phyloP scores from a whole-genome alignment of 1,140 invertebrate genomes.

The Tenebrio molitor region DNA sequence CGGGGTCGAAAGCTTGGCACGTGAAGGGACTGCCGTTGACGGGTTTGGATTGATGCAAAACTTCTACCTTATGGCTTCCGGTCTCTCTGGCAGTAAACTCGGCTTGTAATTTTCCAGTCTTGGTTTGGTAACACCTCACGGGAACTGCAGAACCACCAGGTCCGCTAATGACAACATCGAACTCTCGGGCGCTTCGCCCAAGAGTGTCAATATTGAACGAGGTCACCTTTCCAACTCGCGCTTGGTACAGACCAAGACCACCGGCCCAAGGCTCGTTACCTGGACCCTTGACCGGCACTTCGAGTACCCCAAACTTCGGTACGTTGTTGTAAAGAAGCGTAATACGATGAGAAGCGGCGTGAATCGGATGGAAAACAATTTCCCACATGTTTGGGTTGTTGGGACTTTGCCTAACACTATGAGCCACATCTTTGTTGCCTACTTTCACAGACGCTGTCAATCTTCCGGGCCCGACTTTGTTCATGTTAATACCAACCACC shows the following conservation, averaged over 20 bases:
- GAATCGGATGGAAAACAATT: slow-evolving; percentile 87
- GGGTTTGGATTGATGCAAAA: slow-evolving; percentile 91
- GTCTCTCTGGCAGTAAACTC: slow-evolving; percentile 90
- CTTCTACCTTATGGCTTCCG: slow-evolving; percentile 80
- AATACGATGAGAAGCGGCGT: slow-evolving; percentile 86
- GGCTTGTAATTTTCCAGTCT: slow-evolving; percentile 92
- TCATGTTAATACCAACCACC: slow-evolving; percentile 73
- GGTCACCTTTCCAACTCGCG: slow-evolving; percentile 82
- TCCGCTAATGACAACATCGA: slow-evolving; percentile 91
- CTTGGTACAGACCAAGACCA: slow-evolving; percentile 82
- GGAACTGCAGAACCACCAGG: slow-evolving; percentile 92
- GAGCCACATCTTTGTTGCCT: slow-evolving; percentile 83
- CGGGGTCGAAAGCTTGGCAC: slow-evolving; percentile 94
- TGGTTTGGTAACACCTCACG: slow-evolving; percentile 95
- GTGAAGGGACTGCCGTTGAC: slow-evolving; percentile 96
- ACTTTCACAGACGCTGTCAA: slow-evolving; percentile 83
- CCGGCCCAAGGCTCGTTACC: slow-evolving; percentile 69
- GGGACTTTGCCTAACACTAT: slow-evolving; percentile 79
- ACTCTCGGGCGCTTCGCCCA: slow-evolving; percentile 86
- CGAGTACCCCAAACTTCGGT: slow-evolving; percentile 67
- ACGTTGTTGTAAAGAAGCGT: slow-evolving; percentile 84
- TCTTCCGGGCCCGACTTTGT: slow-evolving; percentile 86
- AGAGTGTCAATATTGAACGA: slow-evolving; percentile 92
- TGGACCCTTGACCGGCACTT: slow-evolving; percentile 77
- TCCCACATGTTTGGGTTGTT: slow-evolving; percentile 80